These are phyloP conservation scores for Pterocles orientalis DNA, from an alignment of 2,113 vertebrate species.

Conservation along the genomic window DNA sequence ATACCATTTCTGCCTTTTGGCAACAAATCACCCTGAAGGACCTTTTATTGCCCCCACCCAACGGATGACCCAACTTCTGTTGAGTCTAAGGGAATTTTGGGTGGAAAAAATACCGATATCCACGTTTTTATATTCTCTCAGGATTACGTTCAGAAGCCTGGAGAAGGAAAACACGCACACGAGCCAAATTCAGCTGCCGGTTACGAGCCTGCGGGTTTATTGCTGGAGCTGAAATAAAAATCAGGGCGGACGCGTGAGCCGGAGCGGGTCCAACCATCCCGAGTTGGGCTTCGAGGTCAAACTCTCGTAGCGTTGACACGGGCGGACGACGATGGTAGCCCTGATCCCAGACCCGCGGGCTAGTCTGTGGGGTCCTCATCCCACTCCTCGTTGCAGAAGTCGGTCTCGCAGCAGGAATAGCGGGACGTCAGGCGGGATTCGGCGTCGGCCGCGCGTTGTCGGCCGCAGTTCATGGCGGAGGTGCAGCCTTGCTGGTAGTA, in stretches of 20 bases:
- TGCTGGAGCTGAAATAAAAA: not conserved
- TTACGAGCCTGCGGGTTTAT: not conserved
- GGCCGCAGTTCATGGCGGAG: not conserved
- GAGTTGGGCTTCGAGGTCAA: not conserved
- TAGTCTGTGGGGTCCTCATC: not conserved
- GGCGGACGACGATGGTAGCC: rapidly evolving
- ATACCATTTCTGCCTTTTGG: too few species aligned
- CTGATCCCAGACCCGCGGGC: not conserved
- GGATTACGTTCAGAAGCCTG: not conserved
- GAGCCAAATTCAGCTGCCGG: not conserved
- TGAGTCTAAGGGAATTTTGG: not conserved
- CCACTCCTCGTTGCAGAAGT: constrained; percentile 40
- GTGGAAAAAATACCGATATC: not conserved
- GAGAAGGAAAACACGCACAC: not conserved
- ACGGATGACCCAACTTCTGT: too few species aligned
- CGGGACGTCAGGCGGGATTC: not conserved
- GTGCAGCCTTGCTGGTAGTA: constrained; percentile 47
- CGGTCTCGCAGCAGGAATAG: constrained; percentile 6
- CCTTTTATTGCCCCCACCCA: not conserved
- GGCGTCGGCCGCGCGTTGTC: rapidly evolving
- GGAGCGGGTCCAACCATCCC: rapidly evolving
- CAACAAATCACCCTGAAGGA: not conserved
- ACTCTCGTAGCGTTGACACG: rapidly evolving
- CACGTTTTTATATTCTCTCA: rapidly evolving
- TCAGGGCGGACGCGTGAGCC: rapidly evolving